Percentiles rank a stretch among this genome's conserved stretches.
Evolutionary conservation across 2,113 vertebrate species (phyloP).

Genomic region (Arvicanthis niloticus): DNA sequence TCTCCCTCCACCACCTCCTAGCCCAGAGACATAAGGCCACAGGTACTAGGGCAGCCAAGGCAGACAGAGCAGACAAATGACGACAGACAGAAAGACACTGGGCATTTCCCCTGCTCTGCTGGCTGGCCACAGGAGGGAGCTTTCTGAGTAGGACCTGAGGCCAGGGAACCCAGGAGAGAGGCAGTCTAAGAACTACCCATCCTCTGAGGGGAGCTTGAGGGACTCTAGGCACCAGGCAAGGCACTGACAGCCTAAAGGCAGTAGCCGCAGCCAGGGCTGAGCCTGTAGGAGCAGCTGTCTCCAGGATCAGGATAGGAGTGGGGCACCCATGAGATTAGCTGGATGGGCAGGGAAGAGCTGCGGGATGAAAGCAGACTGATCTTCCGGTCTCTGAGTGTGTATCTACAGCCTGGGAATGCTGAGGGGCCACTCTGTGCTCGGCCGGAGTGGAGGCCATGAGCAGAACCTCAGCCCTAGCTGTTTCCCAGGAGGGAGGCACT

Average conservation of each 20-base stretch:
- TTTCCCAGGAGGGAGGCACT: background rate
- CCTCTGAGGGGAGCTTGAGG: background rate
- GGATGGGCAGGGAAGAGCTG: background rate
- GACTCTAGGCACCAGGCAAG: background rate
- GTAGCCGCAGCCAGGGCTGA: background rate
- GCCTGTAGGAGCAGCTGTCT: background rate
- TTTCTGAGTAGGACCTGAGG: background rate
- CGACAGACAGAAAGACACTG: constrained; percentile 65
- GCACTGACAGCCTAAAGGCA: background rate
- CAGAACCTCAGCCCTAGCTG: constrained; percentile 18
- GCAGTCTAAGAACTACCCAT: background rate
- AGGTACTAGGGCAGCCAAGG: constrained; percentile 75
- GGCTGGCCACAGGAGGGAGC: background rate
- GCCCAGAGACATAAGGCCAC: constrained; percentile 72
- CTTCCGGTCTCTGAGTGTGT: background rate
- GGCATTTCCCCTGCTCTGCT: constrained; percentile 47
- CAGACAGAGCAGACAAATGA: constrained; percentile 56
- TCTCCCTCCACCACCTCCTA: constrained; percentile 19
- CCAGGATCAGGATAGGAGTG: background rate
- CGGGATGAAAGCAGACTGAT: constrained; percentile 23
- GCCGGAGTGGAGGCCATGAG: background rate
- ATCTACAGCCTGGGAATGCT: background rate
- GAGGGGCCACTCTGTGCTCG: constrained; percentile 14
- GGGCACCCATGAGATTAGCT: constrained; percentile 62
- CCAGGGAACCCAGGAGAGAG: background rate